phyloP scores from a whole-genome alignment of 1,140 invertebrate genomes.

The Bathynomus jamesi region DNA sequence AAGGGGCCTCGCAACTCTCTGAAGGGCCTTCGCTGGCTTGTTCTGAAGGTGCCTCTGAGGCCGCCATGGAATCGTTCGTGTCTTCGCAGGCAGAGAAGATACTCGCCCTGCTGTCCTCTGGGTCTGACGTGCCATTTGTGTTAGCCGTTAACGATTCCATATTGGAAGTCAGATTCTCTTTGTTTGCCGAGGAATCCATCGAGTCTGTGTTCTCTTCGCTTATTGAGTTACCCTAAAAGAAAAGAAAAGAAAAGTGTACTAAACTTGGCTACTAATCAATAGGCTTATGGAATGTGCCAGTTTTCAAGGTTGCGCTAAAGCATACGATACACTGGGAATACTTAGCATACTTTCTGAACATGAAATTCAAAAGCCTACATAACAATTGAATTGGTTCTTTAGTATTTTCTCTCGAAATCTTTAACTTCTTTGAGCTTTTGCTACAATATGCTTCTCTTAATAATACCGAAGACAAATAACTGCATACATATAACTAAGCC shows the following conservation, averaged over 20 bases:
- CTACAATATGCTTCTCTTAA: too few species aligned
- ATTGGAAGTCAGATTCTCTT: constrained; percentile 26
- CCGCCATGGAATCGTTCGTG: constrained; percentile 31
- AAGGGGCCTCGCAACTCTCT: constrained; percentile 21
- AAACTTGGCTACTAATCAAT: not conserved
- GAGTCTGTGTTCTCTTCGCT: constrained; percentile 32
- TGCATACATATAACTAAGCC: too few species aligned
- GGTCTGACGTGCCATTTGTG: constrained; percentile 33
- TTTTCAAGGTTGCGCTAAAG: too few species aligned
- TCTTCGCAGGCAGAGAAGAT: constrained; percentile 30
- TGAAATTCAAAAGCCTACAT: too few species aligned
- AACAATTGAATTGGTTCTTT: too few species aligned
- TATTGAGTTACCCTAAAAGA: constrained; percentile 23
- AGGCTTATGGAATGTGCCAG: not conserved
- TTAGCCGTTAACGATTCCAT: constrained; percentile 17
- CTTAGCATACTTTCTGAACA: too few species aligned
- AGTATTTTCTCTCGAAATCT: too few species aligned
- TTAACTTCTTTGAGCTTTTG: too few species aligned
- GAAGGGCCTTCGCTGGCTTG: constrained; percentile 15
- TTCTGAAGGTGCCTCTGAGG: constrained; percentile 19
- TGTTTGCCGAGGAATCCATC: constrained; percentile 32
- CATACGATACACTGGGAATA: too few species aligned
- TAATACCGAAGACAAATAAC: too few species aligned
- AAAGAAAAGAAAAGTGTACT: not conserved
- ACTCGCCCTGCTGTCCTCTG: constrained; percentile 33